Evolutionary conservation across 1,140 invertebrate genomes (phyloP).

Genomic region (Drosophila guanche): DNA sequence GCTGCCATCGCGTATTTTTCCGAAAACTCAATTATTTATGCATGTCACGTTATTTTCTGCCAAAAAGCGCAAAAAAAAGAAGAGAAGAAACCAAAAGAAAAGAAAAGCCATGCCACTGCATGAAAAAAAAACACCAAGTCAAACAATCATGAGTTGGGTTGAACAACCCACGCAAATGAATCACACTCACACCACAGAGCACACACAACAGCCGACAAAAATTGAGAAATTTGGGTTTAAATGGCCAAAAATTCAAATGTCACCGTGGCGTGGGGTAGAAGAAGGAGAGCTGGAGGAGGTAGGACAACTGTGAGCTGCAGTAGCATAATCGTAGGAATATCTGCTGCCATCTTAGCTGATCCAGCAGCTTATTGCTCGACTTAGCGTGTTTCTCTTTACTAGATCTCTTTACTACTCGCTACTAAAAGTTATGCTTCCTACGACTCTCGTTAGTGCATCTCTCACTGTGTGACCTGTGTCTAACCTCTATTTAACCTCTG

Average conservation of each 20-base stretch:
- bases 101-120: constrained; percentile 7
- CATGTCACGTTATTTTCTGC: constrained; percentile 73
- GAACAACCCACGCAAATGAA: background rate
- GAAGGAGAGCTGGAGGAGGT: no score
- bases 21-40: constrained; percentile 77
- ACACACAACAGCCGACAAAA: constrained; percentile 15
- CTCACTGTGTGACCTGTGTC: no score
- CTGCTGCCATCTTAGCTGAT: background rate
- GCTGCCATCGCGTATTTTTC: constrained; percentile 54
- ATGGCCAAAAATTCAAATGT: constrained; percentile 63
- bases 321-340: no score
- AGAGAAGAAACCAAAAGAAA: constrained; percentile 10
- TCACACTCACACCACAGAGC: background rate
- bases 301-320: no score
- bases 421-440: no score
- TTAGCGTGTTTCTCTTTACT: no score
- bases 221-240: constrained; percentile 54
- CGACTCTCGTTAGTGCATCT: no score
- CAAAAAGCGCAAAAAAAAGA: constrained; percentile 40
- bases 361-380: no score
- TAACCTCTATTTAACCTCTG: no score
- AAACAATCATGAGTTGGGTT: constrained; percentile 48
- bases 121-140: constrained; percentile 1
- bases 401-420: no score
- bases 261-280: constrained; percentile 45